Conservation (phyloP, 1,140 invertebrate genomes). For the Trachelipus rathkii region DNA sequence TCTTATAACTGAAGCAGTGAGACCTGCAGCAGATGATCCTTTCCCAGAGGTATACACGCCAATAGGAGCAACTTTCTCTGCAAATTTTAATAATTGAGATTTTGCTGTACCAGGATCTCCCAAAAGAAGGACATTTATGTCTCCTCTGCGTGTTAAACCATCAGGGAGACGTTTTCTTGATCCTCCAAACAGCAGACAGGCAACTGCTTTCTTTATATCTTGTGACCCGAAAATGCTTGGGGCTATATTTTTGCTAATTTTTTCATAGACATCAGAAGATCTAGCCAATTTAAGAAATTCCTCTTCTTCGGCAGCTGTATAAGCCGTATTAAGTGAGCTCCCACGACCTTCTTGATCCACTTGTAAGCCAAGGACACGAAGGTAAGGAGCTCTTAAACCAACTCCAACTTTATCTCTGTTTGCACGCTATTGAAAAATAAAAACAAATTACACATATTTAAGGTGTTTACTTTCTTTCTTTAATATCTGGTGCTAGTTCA, state of each 20-base stretch:
- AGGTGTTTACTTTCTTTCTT: constrained; percentile 4
- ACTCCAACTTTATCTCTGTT: constrained; percentile 72
- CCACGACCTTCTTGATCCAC: constrained; percentile 78
- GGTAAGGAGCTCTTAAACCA: constrained; percentile 88
- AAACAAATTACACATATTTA: constrained; percentile 31
- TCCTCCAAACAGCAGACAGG: constrained; percentile 88
- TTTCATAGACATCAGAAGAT: constrained; percentile 81
- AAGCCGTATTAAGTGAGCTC: constrained; percentile 49
- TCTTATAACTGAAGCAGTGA: constrained; percentile 94
- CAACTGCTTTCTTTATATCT: constrained; percentile 97
- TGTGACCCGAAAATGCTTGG: constrained; percentile 92
- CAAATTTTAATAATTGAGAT: constrained; percentile 96
- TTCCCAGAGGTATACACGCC: constrained; percentile 98
- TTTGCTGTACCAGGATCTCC: constrained; percentile 99
- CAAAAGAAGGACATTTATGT: constrained; percentile 92
- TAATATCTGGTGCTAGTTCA: neutral
- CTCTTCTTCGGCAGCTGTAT: constrained; percentile 78
- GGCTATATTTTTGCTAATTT: constrained; percentile 84
- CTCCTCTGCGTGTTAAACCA: constrained; percentile 88
- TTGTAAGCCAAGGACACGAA: constrained; percentile 87
- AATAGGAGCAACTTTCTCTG: constrained; percentile 91
- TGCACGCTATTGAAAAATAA: constrained; percentile 23
- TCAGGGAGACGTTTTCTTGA: constrained; percentile 87
- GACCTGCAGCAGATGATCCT: constrained; percentile 95
- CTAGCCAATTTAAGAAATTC: constrained; percentile 79